Evolutionary conservation across 2,888 invertebrate genomes (phyloP).

Genomic region (Resseliella maxima): DNA sequence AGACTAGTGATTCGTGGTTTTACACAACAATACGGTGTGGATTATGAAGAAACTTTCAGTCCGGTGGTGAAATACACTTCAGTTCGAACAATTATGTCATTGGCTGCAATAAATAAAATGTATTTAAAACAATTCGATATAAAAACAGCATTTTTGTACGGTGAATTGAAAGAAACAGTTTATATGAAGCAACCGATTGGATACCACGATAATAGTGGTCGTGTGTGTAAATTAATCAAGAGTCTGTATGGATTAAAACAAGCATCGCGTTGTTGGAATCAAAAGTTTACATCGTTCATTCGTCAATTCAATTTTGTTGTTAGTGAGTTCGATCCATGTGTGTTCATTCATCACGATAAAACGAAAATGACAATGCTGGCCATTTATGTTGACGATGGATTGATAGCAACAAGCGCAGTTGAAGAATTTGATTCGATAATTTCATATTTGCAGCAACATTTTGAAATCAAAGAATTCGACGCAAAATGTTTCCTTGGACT

Average conservation of each 20-base stretch:
- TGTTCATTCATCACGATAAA: neutral
- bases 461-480: neutral
- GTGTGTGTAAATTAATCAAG: slow-evolving; percentile 55
- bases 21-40: slow-evolving; percentile 58
- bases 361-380: neutral
- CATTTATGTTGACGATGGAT: neutral
- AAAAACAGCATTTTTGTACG: slow-evolving; percentile 61
- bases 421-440: neutral
- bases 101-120: slow-evolving; percentile 59
- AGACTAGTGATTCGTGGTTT: slow-evolving; percentile 60
- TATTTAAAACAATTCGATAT: slow-evolving; percentile 58
- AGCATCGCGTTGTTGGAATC: slow-evolving; percentile 58
- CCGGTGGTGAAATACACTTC: slow-evolving; percentile 58
- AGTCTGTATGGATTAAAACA: neutral
- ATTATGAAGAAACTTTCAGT: slow-evolving; percentile 57
- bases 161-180: slow-evolving; percentile 55
- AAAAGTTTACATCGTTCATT: slow-evolving; percentile 57
- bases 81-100: slow-evolving; percentile 58
- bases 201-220: slow-evolving; percentile 56
- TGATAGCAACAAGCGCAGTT: neutral
- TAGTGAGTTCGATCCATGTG: slow-evolving; percentile 60
- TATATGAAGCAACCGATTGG: slow-evolving; percentile 58
- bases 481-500: neutral
- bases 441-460: neutral
- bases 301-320: slow-evolving; percentile 59